A percentile compares a stretch with the other conserved stretches of the same genome.
phyloP scores from a whole-genome alignment of 2,113 vertebrate species.

The Poicephalus meyeri region DNA sequence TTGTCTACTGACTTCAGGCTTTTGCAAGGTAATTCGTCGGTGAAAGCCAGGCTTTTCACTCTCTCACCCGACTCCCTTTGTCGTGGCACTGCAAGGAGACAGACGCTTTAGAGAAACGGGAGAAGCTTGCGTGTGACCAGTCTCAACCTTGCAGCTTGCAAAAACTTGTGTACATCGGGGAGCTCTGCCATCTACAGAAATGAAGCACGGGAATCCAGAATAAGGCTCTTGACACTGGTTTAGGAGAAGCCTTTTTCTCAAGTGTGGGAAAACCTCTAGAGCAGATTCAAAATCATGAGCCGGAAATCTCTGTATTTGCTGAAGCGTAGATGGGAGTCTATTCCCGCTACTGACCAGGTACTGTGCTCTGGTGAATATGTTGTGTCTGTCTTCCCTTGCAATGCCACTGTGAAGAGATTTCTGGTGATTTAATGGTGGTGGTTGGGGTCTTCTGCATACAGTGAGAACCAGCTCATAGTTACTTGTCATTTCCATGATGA shows the following conservation, averaged over 20 bases:
- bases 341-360: conserved; percentile 68
- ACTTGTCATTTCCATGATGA: background rate
- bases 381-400: background rate
- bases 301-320: conserved; percentile 60
- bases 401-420: background rate
- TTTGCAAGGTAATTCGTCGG: conserved; percentile 41
- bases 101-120: background rate
- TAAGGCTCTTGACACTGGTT: background rate
- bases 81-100: background rate
- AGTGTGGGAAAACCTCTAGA: background rate
- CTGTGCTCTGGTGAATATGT: background rate
- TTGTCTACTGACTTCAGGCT: conserved; percentile 61
- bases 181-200: background rate
- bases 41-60: background rate
- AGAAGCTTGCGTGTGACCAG: background rate
- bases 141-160: background rate
- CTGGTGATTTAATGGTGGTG: rapidly evolving
- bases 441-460: background rate
- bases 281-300: conserved; percentile 49
- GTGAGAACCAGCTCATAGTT: background rate
- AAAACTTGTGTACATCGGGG: background rate
- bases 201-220: conserved; percentile 9
- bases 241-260: conserved; percentile 4
- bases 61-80: background rate
- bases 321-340: conserved; percentile 70